Evolutionary conservation across 2,888 invertebrate genomes (phyloP), one percentile per base, ranked within the genome.

Genomic region (Coelopa pilipes): DNA sequence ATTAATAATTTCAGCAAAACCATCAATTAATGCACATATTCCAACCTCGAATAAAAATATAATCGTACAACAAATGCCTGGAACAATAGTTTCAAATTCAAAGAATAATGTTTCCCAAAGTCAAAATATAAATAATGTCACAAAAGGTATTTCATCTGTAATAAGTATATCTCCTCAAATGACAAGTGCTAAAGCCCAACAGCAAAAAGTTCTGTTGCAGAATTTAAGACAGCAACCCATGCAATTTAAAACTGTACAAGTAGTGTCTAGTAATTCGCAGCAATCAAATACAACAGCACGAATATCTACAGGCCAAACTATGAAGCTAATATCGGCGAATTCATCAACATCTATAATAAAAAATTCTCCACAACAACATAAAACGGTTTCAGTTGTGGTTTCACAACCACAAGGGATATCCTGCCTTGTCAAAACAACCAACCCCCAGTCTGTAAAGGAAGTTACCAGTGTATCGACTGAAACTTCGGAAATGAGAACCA

Each of bases 131-230:
- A 70, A 45, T 13, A 50, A 57, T n/a, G 66, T 76, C 57, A 13
- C 62, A 4, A 70, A 63, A 50, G 19, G 34, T 45, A 77, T 78
- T 53, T 72, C 79, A 55, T 76, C 77, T 1, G 53, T 50, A 24
- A 49, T 50, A 49, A 70, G 45, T 17, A 17, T 63, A 24, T 24
- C 70, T 34, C 53, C 62, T 3, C 70, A 70, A 45, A 5, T 15
- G 3, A 76, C 79, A 7, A 71, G 78, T 10, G 76, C 80, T 2
- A 84, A 86, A 63, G 83, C 85, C 24, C 85, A 86, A 60, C 87
- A 87, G 63, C 86, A 87, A 74, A 84, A 87, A 34, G 82, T 84
- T 63, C 80, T 88, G 7, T 76, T 87, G 63, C 87, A 87, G 75
- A 85, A 82, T 73, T 81, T 88, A 3, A 88, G 86, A 76, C 87